phyloP scores from a whole-genome alignment of 2,113 vertebrate genomes.

The Zosterops borbonicus region DNA sequence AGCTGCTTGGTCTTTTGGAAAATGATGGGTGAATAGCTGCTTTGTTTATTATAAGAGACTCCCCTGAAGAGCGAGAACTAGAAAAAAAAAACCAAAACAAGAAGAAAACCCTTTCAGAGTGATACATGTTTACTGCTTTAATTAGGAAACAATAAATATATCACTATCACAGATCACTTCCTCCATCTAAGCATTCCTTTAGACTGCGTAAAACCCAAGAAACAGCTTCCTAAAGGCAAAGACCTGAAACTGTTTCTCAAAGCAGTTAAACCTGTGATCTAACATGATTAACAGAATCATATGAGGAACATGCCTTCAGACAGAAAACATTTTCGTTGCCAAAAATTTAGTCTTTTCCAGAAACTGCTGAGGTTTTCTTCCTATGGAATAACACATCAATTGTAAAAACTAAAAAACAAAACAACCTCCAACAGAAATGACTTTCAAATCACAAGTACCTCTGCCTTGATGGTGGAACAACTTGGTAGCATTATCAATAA shows the following conservation, averaged over 20 bases:
- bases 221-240: background rate
- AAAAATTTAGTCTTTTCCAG: background rate
- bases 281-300: background rate
- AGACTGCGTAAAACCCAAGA: background rate
- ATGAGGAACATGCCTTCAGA: background rate
- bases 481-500: conserved; percentile 10
- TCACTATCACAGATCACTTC: background rate
- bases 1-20: conserved; percentile 3
- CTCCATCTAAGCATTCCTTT: background rate
- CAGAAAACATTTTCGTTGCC: background rate
- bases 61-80: background rate
- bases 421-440: background rate
- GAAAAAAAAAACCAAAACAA: background rate
- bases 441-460: background rate
- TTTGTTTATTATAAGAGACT: conserved; percentile 16
- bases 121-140: background rate
- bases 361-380: background rate
- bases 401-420: background rate
- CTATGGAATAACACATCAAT: background rate
- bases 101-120: background rate
- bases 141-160: background rate
- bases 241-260: background rate
- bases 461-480: background rate
- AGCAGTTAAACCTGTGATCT: background rate
- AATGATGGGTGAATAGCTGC: conserved; percentile 22